Conservation (phyloP, 2,888 invertebrate species). For the Rotaria macrura region DNA sequence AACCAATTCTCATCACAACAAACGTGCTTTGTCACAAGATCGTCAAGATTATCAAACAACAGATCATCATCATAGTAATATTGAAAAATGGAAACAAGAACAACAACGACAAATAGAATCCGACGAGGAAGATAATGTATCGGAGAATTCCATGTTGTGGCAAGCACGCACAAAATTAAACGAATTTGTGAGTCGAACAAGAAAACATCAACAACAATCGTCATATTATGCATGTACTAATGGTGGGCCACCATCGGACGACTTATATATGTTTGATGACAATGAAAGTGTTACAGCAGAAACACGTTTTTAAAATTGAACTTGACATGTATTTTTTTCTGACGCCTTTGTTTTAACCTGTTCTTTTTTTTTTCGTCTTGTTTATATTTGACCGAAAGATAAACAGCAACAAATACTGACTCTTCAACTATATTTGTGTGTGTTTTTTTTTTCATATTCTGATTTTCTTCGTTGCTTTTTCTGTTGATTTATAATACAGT, state of each 20-base stretch:
- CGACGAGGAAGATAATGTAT: background rate
- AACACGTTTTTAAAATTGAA: background rate
- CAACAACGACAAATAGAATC: background rate
- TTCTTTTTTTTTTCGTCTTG: background rate
- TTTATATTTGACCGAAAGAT: background rate
- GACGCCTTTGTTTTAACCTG: background rate
- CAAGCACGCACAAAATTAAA: background rate
- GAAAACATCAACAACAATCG: background rate
- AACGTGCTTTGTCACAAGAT: background rate
- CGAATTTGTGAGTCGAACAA: background rate
- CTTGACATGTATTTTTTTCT: background rate
- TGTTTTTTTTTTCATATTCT: background rate
- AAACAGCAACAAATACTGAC: background rate
- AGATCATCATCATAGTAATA: background rate
- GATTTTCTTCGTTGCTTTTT: background rate
- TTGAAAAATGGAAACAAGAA: background rate
- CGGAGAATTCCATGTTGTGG: background rate
- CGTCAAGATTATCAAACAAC: background rate
- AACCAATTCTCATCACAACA: background rate
- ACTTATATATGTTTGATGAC: background rate
- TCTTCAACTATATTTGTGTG: background rate
- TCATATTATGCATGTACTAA: background rate
- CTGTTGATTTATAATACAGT: background rate
- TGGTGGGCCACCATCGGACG: background rate
- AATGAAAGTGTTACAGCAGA: slow-evolving; percentile 6